Evolutionary conservation across 2,797 vertebrate genomes (phyloP).

Genomic region (Chloroceryle amazona): DNA sequence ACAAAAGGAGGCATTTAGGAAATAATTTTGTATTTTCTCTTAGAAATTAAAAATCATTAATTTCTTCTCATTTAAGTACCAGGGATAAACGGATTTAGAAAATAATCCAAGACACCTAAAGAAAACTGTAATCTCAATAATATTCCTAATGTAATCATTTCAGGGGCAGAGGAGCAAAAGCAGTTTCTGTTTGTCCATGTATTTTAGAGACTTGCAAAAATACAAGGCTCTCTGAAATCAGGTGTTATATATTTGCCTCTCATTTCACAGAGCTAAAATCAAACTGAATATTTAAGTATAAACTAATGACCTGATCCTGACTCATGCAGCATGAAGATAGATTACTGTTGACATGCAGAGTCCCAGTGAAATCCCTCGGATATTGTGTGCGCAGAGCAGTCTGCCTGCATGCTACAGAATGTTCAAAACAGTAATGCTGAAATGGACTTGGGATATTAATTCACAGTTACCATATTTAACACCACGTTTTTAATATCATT

Average conservation of each 20-base stretch:
- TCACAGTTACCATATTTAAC: constrained; percentile 33
- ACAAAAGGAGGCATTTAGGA: background rate
- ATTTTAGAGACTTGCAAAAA: background rate
- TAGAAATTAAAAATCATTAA: constrained; percentile 59
- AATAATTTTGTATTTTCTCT: constrained; percentile 36
- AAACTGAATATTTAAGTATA: constrained; percentile 69
- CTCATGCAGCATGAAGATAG: constrained; percentile 57
- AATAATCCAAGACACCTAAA: constrained; percentile 54
- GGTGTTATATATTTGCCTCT: constrained; percentile 42
- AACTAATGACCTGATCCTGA: constrained; percentile 69
- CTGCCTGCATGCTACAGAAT: background rate
- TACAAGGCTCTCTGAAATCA: constrained; percentile 19
- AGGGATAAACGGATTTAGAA: constrained; percentile 34
- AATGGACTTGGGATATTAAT: constrained; percentile 6
- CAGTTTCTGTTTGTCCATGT: background rate
- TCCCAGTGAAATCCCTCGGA: constrained; percentile 60
- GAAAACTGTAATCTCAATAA: constrained; percentile 31
- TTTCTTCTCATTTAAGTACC: constrained; percentile 39
- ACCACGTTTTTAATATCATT: background rate
- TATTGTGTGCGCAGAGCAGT: constrained; percentile 25
- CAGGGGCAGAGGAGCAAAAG: background rate
- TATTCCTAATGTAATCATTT: background rate
- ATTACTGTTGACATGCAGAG: constrained; percentile 64
- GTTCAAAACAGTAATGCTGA: constrained; percentile 1
- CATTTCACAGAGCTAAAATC: constrained; percentile 49